phyloP scores from a whole-genome alignment of 2,797 vertebrate genomes.

The Bufotes viridis region DNA sequence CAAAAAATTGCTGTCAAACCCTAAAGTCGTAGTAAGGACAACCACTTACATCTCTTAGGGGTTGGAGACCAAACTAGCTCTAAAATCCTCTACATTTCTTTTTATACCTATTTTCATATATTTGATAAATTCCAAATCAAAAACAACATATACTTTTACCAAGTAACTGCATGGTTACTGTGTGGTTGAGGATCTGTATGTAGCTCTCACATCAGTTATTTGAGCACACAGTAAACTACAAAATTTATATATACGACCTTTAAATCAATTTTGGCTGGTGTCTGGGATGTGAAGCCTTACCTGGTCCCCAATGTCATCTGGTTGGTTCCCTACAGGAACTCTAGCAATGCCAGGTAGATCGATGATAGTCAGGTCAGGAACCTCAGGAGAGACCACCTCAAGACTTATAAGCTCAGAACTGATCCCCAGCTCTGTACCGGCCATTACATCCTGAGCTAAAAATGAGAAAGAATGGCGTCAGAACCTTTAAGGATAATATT shows the following conservation, averaged over 20 bases:
- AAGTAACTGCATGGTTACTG: too few species aligned
- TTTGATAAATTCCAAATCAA: too few species aligned
- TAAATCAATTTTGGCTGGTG: not conserved
- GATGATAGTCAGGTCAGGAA: conserved; percentile 88
- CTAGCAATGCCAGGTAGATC: conserved; percentile 90
- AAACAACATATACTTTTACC: too few species aligned
- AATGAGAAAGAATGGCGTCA: not conserved
- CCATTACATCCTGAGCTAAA: conserved; percentile 62
- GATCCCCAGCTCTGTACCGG: conserved; percentile 75
- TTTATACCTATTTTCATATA: too few species aligned
- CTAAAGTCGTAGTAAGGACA: too few species aligned
- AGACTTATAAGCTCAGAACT: conserved; percentile 82
- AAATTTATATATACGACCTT: not conserved
- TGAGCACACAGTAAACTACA: not conserved
- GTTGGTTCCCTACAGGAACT: conserved; percentile 82
- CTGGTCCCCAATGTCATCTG: conserved; percentile 81
- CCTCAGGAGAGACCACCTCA: conserved; percentile 80
- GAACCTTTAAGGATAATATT: not conserved
- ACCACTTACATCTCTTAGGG: too few species aligned
- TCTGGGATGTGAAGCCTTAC: conserved; percentile 61
- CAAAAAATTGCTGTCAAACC: too few species aligned
- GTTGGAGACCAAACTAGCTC: too few species aligned
- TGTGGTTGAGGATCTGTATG: too few species aligned
- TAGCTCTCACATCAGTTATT: not conserved
- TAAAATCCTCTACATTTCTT: too few species aligned